Conservation (phyloP, 2,888 invertebrate species). For the Dermolepida albohirtum region DNA sequence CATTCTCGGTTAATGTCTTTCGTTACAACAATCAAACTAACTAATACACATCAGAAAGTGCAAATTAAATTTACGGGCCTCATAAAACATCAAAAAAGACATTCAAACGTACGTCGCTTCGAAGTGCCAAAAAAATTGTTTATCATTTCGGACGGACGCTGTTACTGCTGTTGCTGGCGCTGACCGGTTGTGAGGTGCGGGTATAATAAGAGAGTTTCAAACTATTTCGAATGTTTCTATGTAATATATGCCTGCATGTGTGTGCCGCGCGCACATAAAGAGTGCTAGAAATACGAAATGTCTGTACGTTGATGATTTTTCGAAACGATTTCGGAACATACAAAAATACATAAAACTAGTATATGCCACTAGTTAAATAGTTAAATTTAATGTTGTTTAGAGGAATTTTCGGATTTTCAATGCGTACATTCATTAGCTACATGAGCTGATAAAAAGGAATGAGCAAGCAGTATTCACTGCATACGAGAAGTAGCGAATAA, state of each 20-base stretch:
- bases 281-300: not conserved
- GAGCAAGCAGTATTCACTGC: too few species aligned
- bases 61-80: constrained; percentile 36
- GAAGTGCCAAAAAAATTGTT: constrained; percentile 32
- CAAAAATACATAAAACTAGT: not conserved
- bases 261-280: not conserved
- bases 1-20: constrained; percentile 31
- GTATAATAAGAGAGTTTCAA: too few species aligned
- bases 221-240: not conserved
- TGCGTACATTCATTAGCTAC: too few species aligned
- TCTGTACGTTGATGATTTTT: not conserved
- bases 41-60: constrained; percentile 37
- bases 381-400: too few species aligned
- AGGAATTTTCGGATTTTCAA: too few species aligned
- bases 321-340: not conserved
- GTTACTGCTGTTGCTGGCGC: constrained; percentile 1
- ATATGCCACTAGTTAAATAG: not conserved
- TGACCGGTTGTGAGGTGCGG: not conserved
- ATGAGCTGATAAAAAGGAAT: too few species aligned
- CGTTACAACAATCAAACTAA: constrained; percentile 37
- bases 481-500: too few species aligned
- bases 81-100: constrained; percentile 30
- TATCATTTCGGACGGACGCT: constrained; percentile 24
- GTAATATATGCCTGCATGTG: not conserved
- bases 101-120: constrained; percentile 26